Percentiles rank a stretch among this genome's conserved stretches.
Conservation (phyloP, 2,888 invertebrate species). For the Rhamphomyia laevipes region DNA sequence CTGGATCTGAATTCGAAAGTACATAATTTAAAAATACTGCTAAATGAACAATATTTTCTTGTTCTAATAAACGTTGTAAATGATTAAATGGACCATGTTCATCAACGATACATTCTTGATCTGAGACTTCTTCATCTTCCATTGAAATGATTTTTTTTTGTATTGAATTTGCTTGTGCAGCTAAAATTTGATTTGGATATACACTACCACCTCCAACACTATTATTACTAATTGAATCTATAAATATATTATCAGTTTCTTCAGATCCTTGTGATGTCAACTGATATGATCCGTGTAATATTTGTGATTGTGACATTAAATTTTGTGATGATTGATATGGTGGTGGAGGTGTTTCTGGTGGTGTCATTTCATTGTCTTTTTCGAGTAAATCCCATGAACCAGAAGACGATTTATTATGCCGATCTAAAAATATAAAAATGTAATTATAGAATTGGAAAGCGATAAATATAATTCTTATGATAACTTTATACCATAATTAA, state of each 20-base stretch:
- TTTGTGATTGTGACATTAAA: slow-evolving; percentile 13
- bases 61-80: slow-evolving; percentile 67
- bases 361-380: slow-evolving; percentile 43
- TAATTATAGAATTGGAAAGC: too few relatives aligned
- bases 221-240: background rate
- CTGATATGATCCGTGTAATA: slow-evolving; percentile 1
- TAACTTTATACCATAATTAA: background rate
- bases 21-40: slow-evolving; percentile 92
- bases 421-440: slow-evolving; percentile 21
- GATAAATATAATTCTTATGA: too few relatives aligned
- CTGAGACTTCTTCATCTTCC: slow-evolving; percentile 90
- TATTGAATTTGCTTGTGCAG: slow-evolving; percentile 29
- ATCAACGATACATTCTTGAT: slow-evolving; percentile 66
- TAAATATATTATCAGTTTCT: background rate
- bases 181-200: slow-evolving; percentile 29
- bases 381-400: slow-evolving; percentile 38
- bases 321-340: slow-evolving; percentile 24
- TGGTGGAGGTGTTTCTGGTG: slow-evolving; percentile 42
- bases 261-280: background rate
- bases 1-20: slow-evolving; percentile 70
- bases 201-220: slow-evolving; percentile 9
- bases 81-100: slow-evolving; percentile 85
- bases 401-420: slow-evolving; percentile 32
- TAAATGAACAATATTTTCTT: slow-evolving; percentile 66
- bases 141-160: slow-evolving; percentile 84